Percentiles rank a stretch among this genome's conserved stretches.
Evolutionary conservation across 2,113 vertebrate species (phyloP).

Genomic region (Pica pica): DNA sequence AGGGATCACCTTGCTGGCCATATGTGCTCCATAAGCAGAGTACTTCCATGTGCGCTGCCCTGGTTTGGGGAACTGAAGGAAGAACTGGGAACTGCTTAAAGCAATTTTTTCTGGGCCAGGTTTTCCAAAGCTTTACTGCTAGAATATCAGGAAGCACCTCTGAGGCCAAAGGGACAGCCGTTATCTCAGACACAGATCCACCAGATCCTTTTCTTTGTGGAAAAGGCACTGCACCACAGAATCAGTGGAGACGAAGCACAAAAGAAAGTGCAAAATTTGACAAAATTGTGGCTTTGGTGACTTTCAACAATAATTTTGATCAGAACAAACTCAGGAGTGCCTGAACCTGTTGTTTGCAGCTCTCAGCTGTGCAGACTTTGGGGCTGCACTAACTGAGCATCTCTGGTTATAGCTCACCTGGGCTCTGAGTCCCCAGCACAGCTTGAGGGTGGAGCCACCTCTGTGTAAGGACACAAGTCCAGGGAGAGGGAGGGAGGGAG

Average conservation of each 20-base stretch:
- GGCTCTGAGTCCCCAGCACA: not conserved
- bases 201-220: not conserved
- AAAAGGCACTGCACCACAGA: not conserved
- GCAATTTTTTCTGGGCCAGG: not conserved
- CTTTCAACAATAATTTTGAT: not conserved
- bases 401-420: not conserved
- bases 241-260: not conserved
- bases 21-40: not conserved
- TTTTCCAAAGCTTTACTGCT: not conserved
- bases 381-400: not conserved
- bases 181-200: not conserved
- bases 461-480: not conserved
- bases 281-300: not conserved
- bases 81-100: not conserved
- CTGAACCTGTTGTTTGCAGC: not conserved
- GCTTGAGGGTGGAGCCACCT: not conserved
- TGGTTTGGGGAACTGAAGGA: not conserved
- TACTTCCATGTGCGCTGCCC: not conserved
- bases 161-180: not conserved
- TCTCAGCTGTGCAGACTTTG: not conserved
- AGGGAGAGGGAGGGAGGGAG: not conserved
- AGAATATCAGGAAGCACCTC: not conserved
- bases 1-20: not conserved
- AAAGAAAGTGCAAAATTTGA: not conserved
- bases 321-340: not conserved